Evolutionary conservation across 2,113 vertebrate genomes (phyloP), one percentile per base, ranked within the genome.

Genomic region (Jaculus jaculus): DNA sequence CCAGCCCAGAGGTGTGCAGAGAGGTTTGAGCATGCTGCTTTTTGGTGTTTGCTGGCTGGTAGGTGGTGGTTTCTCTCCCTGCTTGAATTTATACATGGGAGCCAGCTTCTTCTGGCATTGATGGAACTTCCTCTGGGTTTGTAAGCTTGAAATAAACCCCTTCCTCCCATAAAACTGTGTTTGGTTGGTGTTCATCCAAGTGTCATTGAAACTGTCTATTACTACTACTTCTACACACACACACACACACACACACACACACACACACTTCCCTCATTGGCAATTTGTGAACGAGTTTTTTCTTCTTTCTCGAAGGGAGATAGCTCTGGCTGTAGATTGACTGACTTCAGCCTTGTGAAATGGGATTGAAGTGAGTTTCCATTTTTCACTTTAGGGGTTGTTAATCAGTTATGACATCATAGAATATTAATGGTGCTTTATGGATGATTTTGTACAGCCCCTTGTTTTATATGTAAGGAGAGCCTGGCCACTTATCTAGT

Each of bases 231-330:
- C 42, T 8, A 47, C 42, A 47, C 42, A 47, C n/a, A n/a, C n/a
- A n/a, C n/a, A n/a, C 39, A 42, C 39, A 75, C 37, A 78, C 3
- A 84, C 63, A 68, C 23, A 26, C 65, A 66, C 28, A 30, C 65
- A 66, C 71, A 73, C 20, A 24, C 71, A 26, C 39, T 42, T 82
- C 21, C 51, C 10, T 84, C 37, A 30, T 93, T 30, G 90, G 72
- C 54, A 91, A 20, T 93, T 94, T 84, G 65, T 65, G 69, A 92
- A n/a, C n/a, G n/a, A n/a, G n/a, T n/a, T n/a, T n/a, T 90, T 93
- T 81, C 20, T 88, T 93, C 28, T 83, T 47, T 90, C 69, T 91
- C 69, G n/a, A 84, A 65, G 51, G 69, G 47, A 89, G 47, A 24
- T 51, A 71, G 51, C 42, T 61, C 68, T 89, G 82, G 24, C 21